phyloP scores from a whole-genome alignment of 2,888 invertebrate species.

The Agriotes lineatus region DNA sequence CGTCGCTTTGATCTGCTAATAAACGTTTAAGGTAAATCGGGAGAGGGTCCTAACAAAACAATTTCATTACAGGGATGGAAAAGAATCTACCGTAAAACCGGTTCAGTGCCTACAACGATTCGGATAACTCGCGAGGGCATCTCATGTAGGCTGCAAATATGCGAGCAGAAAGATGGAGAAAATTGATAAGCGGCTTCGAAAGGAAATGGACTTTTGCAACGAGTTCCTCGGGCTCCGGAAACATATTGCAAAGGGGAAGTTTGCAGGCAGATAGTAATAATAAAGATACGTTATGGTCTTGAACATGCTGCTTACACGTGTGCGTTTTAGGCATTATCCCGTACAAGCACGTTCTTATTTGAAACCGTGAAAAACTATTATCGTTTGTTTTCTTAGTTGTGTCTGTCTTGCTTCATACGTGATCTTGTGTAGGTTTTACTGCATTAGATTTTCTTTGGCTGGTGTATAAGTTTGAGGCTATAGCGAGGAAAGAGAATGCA shows the following conservation, averaged over 20 bases:
- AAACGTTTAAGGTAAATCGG: no score
- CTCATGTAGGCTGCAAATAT: neutral
- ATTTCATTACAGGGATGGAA: neutral
- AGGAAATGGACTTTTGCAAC: constrained; percentile 12
- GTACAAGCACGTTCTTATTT: no score
- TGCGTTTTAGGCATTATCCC: neutral
- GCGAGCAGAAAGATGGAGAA: neutral
- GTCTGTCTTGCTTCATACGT: no score
- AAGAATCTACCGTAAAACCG: neutral
- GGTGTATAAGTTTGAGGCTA: no score
- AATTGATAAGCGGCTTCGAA: constrained; percentile 6
- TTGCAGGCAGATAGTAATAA: constrained; percentile 7
- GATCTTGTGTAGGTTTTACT: no score
- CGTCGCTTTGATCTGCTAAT: no score
- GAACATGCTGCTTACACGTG: no score
- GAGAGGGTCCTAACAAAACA: neutral
- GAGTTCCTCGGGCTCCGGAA: constrained; percentile 9
- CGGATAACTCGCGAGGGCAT: neutral
- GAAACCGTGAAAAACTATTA: no score
- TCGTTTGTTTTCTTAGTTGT: no score
- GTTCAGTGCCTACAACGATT: neutral
- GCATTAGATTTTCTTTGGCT: no score
- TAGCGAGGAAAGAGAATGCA: no score
- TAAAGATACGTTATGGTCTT: neutral
- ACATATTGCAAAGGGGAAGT: neutral